Evolutionary conservation across 2,888 invertebrate species (phyloP), one percentile per base, ranked within the genome.

Genomic region (Periphyllus acericola): DNA sequence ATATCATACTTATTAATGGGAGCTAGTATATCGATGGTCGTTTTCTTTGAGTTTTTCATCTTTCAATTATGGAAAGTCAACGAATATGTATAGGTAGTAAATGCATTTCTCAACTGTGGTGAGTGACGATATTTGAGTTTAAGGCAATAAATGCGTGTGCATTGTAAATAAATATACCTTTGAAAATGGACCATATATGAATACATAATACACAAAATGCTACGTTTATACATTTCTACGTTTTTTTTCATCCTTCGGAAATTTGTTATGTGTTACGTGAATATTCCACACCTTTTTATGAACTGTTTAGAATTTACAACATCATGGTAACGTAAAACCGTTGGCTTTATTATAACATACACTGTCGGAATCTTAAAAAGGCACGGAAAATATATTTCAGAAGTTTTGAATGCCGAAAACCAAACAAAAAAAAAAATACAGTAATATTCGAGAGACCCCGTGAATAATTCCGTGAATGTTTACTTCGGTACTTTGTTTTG

Each of bases 361-460:
- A n/a, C 17, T 60, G n/a, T 17, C 17, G n/a, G 55, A 79, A 79
- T 79, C n/a, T 79, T 79, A 79, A 79, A 46, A 79, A 60, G 34
- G 60, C 60, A 21, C 9, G 25, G 8, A 25, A 25, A 34, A 60
- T 34, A 79, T 60, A 60, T 60, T 79, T 60, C 17, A 79, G 34
- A 60, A 60, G 3, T 66, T 66, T 19, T 25, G 60, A 66, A n/a
- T 9, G n/a, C 5, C 6, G 5, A 25, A 66, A 66, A 66, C 6
- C 6, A 46, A 46, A 8, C 5, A 8, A 46, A 55, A 19, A 55
- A 55, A 55, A 1, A 9, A 1, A 11, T 55, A 66, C n/a, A 25
- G 25, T 66, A 17, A 25, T 66, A 6, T 52, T 52, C 52, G 14
- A 52, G 52, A 1, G 52, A 52, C 14, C 9, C n/a, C n/a, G n/a